phyloP scores from a whole-genome alignment of 1,140 invertebrate genomes.

The Lutraria rhynchaena region DNA sequence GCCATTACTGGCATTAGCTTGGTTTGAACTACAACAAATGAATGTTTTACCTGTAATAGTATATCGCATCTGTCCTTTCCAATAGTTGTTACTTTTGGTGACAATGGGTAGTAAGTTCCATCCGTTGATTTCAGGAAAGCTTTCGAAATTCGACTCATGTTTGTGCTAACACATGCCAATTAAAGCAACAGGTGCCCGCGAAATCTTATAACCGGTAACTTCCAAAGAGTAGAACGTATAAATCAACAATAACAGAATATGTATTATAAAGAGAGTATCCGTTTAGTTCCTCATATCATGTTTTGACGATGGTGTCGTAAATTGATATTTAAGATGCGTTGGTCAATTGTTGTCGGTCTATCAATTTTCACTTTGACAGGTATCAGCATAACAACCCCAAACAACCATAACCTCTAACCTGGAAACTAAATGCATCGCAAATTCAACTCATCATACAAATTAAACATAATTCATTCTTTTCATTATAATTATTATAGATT shows the following conservation, averaged over 20 bases:
- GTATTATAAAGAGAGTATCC: too few species aligned
- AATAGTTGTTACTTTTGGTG: conserved; percentile 80
- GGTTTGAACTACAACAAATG: not conserved
- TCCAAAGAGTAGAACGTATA: too few species aligned
- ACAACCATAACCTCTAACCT: conserved; percentile 69
- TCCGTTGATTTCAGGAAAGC: conserved; percentile 79
- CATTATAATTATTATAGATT: too few species aligned
- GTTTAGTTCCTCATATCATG: not conserved
- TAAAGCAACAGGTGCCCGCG: conserved; percentile 60
- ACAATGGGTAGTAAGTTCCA: conserved; percentile 71
- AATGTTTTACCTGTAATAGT: conserved; percentile 77
- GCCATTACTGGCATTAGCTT: too few species aligned
- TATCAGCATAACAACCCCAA: conserved; percentile 66
- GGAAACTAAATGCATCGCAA: too few species aligned
- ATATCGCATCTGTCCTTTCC: conserved; percentile 82
- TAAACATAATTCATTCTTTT: too few species aligned
- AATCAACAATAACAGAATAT: too few species aligned
- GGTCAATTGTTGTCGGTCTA: conserved; percentile 42
- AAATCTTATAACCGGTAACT: conserved; percentile 1
- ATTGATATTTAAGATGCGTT: conserved; percentile 8
- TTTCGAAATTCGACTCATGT: conserved; percentile 71
- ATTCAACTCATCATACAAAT: too few species aligned
- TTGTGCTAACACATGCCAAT: conserved; percentile 25
- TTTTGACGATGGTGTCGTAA: not conserved
- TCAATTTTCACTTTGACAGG: conserved; percentile 58